These are phyloP conservation scores for Crotophaga sulcirostris DNA, from an alignment of 2,113 vertebrate species.

Conservation along the genomic window DNA sequence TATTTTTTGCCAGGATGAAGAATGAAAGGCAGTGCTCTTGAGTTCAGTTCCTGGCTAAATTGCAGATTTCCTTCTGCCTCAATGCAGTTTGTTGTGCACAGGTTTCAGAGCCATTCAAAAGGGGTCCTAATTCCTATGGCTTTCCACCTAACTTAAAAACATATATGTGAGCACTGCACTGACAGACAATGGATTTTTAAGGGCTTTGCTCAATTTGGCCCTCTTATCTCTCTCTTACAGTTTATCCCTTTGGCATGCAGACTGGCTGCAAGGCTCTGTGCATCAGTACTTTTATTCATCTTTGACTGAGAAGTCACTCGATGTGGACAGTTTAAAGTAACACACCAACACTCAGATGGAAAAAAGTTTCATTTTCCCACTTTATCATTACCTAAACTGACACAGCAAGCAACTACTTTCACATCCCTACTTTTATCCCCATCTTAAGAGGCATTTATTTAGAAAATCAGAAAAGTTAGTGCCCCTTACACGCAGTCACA, in stretches of 20 bases:
- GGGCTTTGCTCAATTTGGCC: background rate
- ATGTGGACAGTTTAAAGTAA: background rate
- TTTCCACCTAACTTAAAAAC: background rate
- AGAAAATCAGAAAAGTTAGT: slow-evolving; percentile 59
- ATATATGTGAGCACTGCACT: background rate
- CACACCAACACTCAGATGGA: background rate
- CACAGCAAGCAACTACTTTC: background rate
- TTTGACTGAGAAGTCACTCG: background rate
- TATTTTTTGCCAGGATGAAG: background rate
- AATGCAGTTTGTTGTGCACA: background rate
- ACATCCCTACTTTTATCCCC: slow-evolving; percentile 17
- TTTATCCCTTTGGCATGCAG: background rate
- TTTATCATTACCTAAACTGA: background rate
- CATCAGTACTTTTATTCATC: background rate
- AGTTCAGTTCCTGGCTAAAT: background rate
- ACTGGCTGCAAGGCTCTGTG: background rate
- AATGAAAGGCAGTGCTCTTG: background rate
- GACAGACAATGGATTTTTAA: background rate
- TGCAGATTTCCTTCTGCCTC: background rate
- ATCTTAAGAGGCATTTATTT: slow-evolving; percentile 44
- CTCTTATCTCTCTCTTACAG: background rate
- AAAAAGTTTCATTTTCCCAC: background rate
- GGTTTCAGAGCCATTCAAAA: background rate
- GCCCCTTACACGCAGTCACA: slow-evolving; percentile 7
- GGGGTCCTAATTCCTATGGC: background rate